These are phyloP conservation scores for Colistium nudipinnis DNA, from an alignment of 2,113 vertebrate genomes.

Conservation along the genomic window DNA sequence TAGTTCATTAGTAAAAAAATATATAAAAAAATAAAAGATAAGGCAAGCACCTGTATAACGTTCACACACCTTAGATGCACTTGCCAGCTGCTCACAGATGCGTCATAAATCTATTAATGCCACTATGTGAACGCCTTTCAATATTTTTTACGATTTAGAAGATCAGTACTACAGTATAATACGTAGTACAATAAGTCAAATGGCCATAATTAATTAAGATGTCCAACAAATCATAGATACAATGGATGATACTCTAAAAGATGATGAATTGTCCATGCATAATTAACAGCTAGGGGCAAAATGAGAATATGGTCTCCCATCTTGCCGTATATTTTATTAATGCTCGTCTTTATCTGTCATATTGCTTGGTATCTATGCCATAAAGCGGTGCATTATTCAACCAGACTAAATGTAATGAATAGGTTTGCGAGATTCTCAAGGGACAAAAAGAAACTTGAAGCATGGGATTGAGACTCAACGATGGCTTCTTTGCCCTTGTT, in stretches of 20 bases:
- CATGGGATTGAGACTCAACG: neutral
- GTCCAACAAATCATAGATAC: slow-evolving; percentile 16
- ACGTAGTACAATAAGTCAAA: neutral
- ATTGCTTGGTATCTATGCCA: slow-evolving; percentile 51
- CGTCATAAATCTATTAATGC: slow-evolving; percentile 1
- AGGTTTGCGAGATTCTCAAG: slow-evolving; percentile 40
- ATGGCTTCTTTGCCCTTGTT: neutral
- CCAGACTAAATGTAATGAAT: slow-evolving; percentile 52
- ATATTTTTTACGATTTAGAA: neutral
- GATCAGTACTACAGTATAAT: slow-evolving; percentile 12
- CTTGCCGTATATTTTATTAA: slow-evolving; percentile 69
- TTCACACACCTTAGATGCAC: slow-evolving; percentile 1
- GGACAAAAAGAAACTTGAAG: slow-evolving; percentile 22
- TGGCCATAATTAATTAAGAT: neutral
- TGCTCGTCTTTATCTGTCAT: slow-evolving; percentile 54
- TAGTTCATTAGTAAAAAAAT: slow-evolving; percentile 40
- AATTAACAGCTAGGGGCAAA: slow-evolving; percentile 59
- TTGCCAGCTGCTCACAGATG: neutral
- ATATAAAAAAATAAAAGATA: too few species aligned
- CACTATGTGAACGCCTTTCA: neutral
- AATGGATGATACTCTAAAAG: slow-evolving; percentile 29
- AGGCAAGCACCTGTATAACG: neutral
- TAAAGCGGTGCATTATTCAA: slow-evolving; percentile 65
- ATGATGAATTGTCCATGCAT: slow-evolving; percentile 61
- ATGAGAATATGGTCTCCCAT: slow-evolving; percentile 56